Conservation (phyloP, 64 coral and sea anemone genomes). For the Dendronephthya gigantea region DNA sequence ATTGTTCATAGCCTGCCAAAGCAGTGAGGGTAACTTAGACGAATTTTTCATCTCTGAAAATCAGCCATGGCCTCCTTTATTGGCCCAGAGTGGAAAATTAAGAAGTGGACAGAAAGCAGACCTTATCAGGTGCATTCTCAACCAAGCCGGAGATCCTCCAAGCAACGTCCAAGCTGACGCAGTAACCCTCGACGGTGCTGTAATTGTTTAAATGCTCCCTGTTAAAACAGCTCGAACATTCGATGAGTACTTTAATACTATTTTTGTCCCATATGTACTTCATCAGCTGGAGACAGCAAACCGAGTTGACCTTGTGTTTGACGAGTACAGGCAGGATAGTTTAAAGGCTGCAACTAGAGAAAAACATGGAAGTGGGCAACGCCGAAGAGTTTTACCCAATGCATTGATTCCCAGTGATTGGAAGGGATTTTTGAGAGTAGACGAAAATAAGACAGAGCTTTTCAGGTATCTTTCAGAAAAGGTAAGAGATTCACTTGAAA, state of each 20-base stretch:
- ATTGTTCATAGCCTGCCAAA: too few species aligned
- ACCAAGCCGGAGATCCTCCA: too few species aligned
- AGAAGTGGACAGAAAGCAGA: slow-evolving; percentile 21
- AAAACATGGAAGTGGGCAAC: slow-evolving; percentile 18
- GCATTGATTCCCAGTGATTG: slow-evolving; percentile 34
- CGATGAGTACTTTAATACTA: not conserved
- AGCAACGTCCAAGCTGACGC: too few species aligned
- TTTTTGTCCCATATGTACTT: not conserved
- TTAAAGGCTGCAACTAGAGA: slow-evolving; percentile 31
- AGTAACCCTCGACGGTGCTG: not conserved
- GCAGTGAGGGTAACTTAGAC: slow-evolving; percentile 15
- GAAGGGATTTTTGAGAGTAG: slow-evolving; percentile 43
- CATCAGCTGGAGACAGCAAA: not conserved
- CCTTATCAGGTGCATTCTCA: not conserved
- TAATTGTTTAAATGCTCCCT: not conserved
- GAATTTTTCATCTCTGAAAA: slow-evolving; percentile 33
- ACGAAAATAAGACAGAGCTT: slow-evolving; percentile 54
- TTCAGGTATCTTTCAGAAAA: slow-evolving; percentile 27
- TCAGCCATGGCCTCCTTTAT: slow-evolving; percentile 25
- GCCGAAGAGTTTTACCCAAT: slow-evolving; percentile 29
- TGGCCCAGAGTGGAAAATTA: not conserved
- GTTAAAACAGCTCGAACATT: not conserved
- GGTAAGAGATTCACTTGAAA: not conserved
- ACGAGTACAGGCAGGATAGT: slow-evolving; percentile 26
- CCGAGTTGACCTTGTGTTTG: slow-evolving; percentile 37